phyloP scores from a whole-genome alignment of 2,888 invertebrate species.

The Rotaria magnacalcarata region DNA sequence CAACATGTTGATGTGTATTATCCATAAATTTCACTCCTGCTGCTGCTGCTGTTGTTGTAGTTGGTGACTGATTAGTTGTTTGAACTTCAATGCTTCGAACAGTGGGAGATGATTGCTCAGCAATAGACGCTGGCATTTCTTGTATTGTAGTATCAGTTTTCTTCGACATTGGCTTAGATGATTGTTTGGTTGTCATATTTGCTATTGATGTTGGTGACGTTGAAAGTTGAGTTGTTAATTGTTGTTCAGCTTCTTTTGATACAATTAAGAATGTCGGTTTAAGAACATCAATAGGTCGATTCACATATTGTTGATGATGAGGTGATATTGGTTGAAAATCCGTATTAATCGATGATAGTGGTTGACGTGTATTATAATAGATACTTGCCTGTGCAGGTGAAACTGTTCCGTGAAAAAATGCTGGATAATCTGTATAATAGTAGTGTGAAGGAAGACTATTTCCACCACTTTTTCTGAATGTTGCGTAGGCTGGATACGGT shows the following conservation, averaged over 20 bases:
- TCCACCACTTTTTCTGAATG: not conserved
- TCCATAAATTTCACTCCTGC: not conserved
- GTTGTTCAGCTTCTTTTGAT: constrained; percentile 9
- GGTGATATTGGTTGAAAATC: constrained; percentile 35
- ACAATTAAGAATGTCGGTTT: constrained; percentile 34
- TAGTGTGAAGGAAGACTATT: not conserved
- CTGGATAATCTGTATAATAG: not conserved
- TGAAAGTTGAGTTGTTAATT: constrained; percentile 12
- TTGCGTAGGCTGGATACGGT: constrained; percentile 17
- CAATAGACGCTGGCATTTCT: not conserved
- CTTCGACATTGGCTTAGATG: not conserved
- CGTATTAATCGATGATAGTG: not conserved
- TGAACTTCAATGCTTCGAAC: not conserved
- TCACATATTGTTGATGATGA: not conserved
- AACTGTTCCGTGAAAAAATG: constrained; percentile 1
- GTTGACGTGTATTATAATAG: not conserved
- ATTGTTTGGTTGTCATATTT: not conserved
- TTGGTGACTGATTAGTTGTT: not conserved
- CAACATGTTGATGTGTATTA: not conserved
- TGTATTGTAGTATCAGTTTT: not conserved
- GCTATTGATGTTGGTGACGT: not conserved
- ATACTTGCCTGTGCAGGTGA: not conserved
- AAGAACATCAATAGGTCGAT: not conserved
- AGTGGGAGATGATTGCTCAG: not conserved
- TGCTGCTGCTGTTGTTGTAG: not conserved